Evolutionary conservation across 2,888 invertebrate species (phyloP), one percentile per base, ranked within the genome.

Genomic region (Hemithea aestivaria): DNA sequence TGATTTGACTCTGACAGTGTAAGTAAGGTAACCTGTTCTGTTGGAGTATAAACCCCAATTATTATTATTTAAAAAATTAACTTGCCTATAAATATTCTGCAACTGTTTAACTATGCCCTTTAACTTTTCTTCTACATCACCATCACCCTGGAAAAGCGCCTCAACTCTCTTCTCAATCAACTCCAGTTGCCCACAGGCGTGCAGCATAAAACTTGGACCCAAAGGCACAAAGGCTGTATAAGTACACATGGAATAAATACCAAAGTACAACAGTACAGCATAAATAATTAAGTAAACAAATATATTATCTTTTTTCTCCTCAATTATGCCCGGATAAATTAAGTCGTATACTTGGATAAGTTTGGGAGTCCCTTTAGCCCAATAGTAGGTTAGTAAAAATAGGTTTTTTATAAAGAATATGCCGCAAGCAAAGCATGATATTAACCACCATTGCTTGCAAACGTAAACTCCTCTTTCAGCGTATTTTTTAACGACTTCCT

Each of bases 141-240:
- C 20, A 24, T 56, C 46, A 7, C 43, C 44, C 2, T 52, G 34
- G 40, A 67, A 75, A 2, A 76, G 35, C 1, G 40, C 31, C 11
- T 53, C 29, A 6, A 74, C 41, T 29, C 54, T 54, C 0, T 7
- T 53, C 11, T 51, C 59, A 0, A 66, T 54, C 5, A 77, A 10
- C 8, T 72, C 69, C n/a, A 78, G 28, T 30, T 71, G 75, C 3
- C 68, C 75, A 34, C 73, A 73, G 0, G 58, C 59, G 34, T 79
- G 78, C 1, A 78, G 42, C 47, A 70, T 65, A 11, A 76, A 66
- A 25, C 67, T 65, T 0, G 72, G 68, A 0, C 71, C 66, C n/a
- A 79, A 23, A 0, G 78, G 70, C 2, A 67, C 60, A 39, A 62
- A 69, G 0, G 62, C 64, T 1, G 48, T 28, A 7, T 67, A 73